Evolutionary conservation across 2,797 vertebrate species (phyloP), one percentile per base, ranked within the genome.

Genomic region (Picus viridis): DNA sequence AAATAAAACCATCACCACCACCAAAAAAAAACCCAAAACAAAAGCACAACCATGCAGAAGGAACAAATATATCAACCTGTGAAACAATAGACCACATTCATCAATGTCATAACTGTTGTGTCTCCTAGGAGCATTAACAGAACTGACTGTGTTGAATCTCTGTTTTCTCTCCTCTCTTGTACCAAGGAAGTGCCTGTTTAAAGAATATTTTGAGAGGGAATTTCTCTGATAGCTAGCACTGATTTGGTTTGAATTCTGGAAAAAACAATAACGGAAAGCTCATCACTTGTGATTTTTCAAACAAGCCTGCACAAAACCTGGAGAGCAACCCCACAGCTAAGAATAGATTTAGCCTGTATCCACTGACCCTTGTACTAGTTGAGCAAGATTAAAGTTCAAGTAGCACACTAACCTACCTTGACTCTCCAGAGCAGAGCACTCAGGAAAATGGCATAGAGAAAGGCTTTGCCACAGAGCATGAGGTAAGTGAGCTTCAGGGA

Each of bases 401-500:
- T 27, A 29, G 2, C 43, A 83, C 24, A 29, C 6, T 11, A 47
- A 58, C 90, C 73, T 92, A 97, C 97, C 97, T 90, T 96, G 77
- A 90, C 69, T 81, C 74, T 95, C 88, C 97, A 93, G 87, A 96
- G 74, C 22, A 98, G 75, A 15, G 49, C 7, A 13, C 96, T 96
- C 90, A 97, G 94, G 72, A 98, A 58, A 75, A 96, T 29, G 3
- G 96, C 97, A 2, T 98, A 98, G 34, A 97, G 43, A 4, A 97
- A 77, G 19, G 97, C 97, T 82, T 98, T 98, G 32, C 97, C 92
- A 58, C 97, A 95, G 47, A 97, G 95, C 61, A 97, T 88, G 86
- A 97, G 87, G 64, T 98, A 98, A 14, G 97, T 92, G 65, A 98
- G 51, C 54, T 96, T 97, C 86, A 97, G 86, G 34, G 97, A 97